phyloP scores from a whole-genome alignment of 2,797 vertebrate genomes.

The Peromyscus aztecus region DNA sequence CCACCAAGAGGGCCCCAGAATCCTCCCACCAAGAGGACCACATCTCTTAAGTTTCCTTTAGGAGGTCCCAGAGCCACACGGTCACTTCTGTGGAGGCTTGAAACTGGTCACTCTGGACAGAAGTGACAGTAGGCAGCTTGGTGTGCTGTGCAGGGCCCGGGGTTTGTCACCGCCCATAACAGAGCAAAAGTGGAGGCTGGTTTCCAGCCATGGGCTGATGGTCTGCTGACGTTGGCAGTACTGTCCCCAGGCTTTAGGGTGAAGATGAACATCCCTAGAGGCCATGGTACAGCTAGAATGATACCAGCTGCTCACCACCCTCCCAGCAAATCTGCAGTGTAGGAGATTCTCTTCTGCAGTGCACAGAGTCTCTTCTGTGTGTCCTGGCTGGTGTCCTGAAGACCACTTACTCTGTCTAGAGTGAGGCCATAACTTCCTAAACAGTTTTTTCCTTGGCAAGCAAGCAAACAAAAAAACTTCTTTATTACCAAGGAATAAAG shows the following conservation, averaged over 20 bases:
- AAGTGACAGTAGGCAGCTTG: not conserved
- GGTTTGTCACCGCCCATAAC: not conserved
- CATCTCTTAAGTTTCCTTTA: not conserved
- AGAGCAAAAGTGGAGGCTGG: not conserved
- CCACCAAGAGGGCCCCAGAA: too few relatives aligned
- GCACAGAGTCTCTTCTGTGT: not conserved
- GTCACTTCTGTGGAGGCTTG: slow-evolving; percentile 1
- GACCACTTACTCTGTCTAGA: slow-evolving; percentile 11
- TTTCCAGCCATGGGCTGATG: not conserved
- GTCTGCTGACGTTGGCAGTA: not conserved
- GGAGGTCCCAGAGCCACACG: not conserved
- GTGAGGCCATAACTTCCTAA: not conserved
- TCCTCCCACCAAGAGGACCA: not conserved
- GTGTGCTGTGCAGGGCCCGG: not conserved
- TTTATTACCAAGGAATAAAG: slow-evolving; percentile 66
- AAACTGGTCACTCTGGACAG: not conserved
- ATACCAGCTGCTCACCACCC: not conserved
- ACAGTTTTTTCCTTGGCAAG: not conserved
- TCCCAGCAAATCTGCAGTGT: not conserved
- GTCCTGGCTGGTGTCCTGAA: not conserved
- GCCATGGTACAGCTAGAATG: not conserved
- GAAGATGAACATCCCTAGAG: not conserved
- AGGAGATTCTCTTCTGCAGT: too few relatives aligned
- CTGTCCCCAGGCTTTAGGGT: not conserved
- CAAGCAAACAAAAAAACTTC: not conserved